A percentile compares a stretch with the other conserved stretches of the same genome.
These are phyloP conservation scores for Drosophila mayri DNA, from an alignment of 1,140 invertebrate genomes.

Conservation along the genomic window DNA sequence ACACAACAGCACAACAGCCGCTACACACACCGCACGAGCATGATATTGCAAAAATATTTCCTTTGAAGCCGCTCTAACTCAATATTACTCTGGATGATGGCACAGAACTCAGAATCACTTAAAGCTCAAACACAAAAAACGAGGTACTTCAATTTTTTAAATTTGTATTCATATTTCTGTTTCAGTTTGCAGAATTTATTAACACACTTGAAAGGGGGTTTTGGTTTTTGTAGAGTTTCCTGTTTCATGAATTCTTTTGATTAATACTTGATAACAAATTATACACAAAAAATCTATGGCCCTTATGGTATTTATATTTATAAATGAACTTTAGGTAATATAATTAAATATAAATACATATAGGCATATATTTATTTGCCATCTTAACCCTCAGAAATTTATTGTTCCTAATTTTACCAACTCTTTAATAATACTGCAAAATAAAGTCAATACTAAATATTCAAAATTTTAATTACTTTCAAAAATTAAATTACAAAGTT, in stretches of 20 bases:
- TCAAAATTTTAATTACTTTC: neutral
- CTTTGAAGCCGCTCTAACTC: constrained; percentile 22
- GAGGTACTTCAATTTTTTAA: neutral
- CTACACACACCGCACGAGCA: neutral
- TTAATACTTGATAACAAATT: neutral
- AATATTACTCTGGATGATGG: constrained; percentile 11
- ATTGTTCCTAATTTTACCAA: neutral
- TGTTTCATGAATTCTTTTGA: neutral
- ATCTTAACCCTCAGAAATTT: neutral
- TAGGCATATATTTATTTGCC: neutral
- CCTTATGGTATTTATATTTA: neutral
- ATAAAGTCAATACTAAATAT: neutral
- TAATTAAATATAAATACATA: neutral
- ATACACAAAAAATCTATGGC: neutral
- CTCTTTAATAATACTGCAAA: neutral
- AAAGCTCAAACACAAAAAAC: neutral
- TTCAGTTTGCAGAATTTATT: neutral
- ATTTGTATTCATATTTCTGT: constrained; percentile 1
- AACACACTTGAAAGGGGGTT: neutral
- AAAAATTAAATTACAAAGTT: neutral
- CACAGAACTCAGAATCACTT: neutral
- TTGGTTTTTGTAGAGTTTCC: neutral
- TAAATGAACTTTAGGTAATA: neutral
- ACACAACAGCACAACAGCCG: constrained; percentile 13
- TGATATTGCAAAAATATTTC: constrained; percentile 26